phyloP scores from a whole-genome alignment of 2,113 vertebrate species.

The Silurus meridionalis region DNA sequence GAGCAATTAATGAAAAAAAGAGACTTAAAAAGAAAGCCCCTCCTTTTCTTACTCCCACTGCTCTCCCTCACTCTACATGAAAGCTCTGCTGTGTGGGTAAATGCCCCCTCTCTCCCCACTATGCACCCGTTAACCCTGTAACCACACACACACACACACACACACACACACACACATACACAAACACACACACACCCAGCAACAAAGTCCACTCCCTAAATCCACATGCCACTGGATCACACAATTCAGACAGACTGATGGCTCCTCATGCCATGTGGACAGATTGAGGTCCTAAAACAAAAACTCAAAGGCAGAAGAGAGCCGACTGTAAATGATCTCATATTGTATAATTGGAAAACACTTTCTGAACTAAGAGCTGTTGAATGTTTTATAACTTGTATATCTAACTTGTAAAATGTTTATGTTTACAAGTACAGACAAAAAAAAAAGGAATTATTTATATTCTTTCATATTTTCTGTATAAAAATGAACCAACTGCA shows the following conservation, averaged over 20 bases:
- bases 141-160: slow-evolving; percentile 34
- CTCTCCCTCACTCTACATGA: slow-evolving; percentile 15
- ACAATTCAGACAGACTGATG: slow-evolving; percentile 14
- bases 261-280: not conserved
- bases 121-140: slow-evolving; percentile 51
- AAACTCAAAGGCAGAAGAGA: not conserved
- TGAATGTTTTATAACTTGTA: not conserved
- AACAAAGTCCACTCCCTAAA: slow-evolving; percentile 15
- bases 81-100: slow-evolving; percentile 31
- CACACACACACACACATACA: slow-evolving; percentile 28
- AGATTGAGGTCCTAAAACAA: slow-evolving; percentile 2
- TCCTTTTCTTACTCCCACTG: slow-evolving; percentile 8
- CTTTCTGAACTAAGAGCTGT: not conserved
- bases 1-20: slow-evolving; percentile 42
- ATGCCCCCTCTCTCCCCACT: slow-evolving; percentile 18
- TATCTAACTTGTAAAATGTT: not conserved
- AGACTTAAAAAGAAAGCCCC: slow-evolving; percentile 23
- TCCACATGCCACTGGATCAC: slow-evolving; percentile 11
- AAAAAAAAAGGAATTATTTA: not conserved
- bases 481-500: not conserved
- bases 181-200: slow-evolving; percentile 29
- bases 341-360: not conserved
- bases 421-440: not conserved
- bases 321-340: not conserved
- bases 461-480: not conserved